phyloP scores from a whole-genome alignment of 2,113 vertebrate genomes.

The Neodon shergylaensis region DNA sequence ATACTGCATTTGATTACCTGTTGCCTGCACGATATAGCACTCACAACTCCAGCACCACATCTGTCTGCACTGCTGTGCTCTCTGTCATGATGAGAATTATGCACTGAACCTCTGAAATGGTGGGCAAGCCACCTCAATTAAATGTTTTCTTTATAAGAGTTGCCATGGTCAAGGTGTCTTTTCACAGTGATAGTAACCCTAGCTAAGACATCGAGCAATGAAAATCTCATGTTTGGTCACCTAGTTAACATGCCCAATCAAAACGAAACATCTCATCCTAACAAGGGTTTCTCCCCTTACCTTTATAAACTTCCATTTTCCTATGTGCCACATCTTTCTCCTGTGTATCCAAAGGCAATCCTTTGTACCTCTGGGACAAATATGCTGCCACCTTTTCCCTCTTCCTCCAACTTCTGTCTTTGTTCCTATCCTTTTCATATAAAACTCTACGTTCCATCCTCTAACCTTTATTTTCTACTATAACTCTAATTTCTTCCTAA shows the following conservation, averaged over 20 bases:
- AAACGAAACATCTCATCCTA: background rate
- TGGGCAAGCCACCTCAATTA: too few species aligned
- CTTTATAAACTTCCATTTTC: background rate
- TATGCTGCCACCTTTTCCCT: background rate
- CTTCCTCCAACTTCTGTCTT: background rate
- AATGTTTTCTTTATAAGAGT: too few species aligned
- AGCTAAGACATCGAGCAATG: background rate
- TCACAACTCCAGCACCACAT: too few species aligned
- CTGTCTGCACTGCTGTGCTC: too few species aligned
- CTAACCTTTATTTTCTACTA: background rate
- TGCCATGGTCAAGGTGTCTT: background rate
- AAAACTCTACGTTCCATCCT: background rate
- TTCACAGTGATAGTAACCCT: background rate
- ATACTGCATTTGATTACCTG: background rate
- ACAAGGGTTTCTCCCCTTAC: background rate
- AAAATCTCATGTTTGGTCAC: background rate
- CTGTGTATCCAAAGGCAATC: background rate
- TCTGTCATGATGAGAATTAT: too few species aligned
- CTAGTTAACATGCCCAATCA: background rate
- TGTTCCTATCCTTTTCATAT: background rate
- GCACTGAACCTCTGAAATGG: too few species aligned
- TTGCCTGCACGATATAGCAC: too few species aligned
- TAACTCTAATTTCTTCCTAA: background rate
- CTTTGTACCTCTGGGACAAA: background rate
- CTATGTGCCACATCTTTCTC: background rate